These are phyloP conservation scores for Cheilosia scutellata DNA, from an alignment of 2,888 invertebrate species.

Conservation along the genomic window DNA sequence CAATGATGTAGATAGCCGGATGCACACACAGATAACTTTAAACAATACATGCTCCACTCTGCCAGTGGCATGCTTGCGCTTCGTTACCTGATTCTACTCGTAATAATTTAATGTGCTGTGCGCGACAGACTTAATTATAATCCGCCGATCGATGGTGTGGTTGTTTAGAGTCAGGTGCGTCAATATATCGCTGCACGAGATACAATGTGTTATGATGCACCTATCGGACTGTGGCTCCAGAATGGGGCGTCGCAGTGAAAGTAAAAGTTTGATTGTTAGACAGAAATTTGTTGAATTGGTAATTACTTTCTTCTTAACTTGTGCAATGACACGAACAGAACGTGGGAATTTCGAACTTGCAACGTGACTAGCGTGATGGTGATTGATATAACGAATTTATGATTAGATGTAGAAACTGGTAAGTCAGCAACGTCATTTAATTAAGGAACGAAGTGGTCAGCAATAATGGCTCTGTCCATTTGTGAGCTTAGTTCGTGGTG, in stretches of 20 bases:
- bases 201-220: neutral
- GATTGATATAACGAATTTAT: neutral
- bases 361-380: neutral
- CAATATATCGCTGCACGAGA: conserved; percentile 7
- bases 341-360: neutral
- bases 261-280: conserved; percentile 23
- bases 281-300: neutral
- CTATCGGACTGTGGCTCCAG: conserved; percentile 20
- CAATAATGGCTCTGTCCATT: too few relatives aligned
- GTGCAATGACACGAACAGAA: neutral
- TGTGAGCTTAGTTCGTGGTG: too few relatives aligned
- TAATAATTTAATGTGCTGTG: neutral
- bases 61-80: neutral
- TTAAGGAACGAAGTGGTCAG: too few relatives aligned
- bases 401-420: neutral
- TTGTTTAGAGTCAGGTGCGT: neutral
- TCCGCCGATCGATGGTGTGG: conserved; percentile 3
- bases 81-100: neutral
- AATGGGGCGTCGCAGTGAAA: conserved; percentile 42
- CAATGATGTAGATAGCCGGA: conserved; percentile 3
- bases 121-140: neutral
- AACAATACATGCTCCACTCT: neutral
- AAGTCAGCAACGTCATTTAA: too few relatives aligned
- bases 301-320: neutral
- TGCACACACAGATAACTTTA: neutral